phyloP scores from a whole-genome alignment of 1,140 invertebrate species.

The Procambarus clarkii region DNA sequence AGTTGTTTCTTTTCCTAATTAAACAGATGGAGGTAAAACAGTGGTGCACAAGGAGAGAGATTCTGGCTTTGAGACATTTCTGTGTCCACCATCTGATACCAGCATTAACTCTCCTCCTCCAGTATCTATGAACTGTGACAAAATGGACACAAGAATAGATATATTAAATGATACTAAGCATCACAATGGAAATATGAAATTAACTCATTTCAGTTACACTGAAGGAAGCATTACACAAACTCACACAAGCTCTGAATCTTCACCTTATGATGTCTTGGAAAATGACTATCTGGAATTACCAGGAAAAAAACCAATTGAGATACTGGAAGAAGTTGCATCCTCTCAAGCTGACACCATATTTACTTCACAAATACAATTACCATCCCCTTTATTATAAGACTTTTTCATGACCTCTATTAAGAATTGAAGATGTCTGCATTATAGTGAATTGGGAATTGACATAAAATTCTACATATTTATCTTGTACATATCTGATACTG shows the following conservation, averaged over 20 bases:
- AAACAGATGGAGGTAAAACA: background rate
- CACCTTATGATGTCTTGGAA: background rate
- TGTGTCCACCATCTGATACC: slow-evolving; percentile 7
- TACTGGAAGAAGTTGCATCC: background rate
- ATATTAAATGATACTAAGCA: background rate
- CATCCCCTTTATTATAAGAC: background rate
- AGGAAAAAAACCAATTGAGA: background rate
- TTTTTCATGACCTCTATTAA: background rate
- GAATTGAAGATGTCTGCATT: background rate
- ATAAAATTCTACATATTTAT: too few species aligned
- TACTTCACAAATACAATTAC: background rate
- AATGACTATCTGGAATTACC: background rate
- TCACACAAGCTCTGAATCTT: background rate
- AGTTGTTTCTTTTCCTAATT: background rate
- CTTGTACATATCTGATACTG: too few species aligned
- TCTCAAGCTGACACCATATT: background rate
- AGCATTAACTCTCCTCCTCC: background rate
- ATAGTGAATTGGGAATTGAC: too few species aligned
- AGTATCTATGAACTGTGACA: background rate
- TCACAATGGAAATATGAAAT: background rate
- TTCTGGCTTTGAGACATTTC: slow-evolving; percentile 50
- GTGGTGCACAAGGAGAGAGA: slow-evolving; percentile 15
- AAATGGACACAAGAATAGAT: background rate
- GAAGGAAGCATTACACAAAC: background rate
- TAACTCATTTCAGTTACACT: background rate